Base-by-base conservation (phyloP, 2,888 invertebrate species). In the Nudaria mundana region DNA sequence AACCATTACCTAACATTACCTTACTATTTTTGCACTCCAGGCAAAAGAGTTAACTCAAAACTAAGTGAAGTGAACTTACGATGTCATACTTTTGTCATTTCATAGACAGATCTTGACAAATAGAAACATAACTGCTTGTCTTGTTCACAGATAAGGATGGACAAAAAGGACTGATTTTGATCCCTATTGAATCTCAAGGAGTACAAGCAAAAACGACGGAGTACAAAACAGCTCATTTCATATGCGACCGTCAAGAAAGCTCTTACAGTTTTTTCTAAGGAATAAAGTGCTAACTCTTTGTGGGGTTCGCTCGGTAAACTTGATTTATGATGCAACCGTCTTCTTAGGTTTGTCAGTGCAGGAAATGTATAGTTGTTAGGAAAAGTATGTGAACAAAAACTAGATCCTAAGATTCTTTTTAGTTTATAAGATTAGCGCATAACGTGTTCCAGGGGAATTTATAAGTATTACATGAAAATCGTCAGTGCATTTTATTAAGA, bases 191-290 rank as follows among this genome's bases (percentile, higher is more conserved):
- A 42, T 26, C 25, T 32, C 55, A 39, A 44, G 40, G 47, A 50
- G 61, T 58, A 59, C 64, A 53, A 61, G 56, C 47, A 50, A 63
- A 58, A 70, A 69, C 65, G 63, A 67, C 66, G 64, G 65, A 53
- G 61, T 66, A 74, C 71, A 74, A 75, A 73, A 63, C 68, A 59
- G 52, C 61, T 64, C 66, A 60, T 74, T 71, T 50, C 60, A 67
- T 68, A 74, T 71, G 72, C 71, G 65, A 51, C 53, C 56, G 56
- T 58, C 53, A 53, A 31, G n/a, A n/a, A n/a, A n/a, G n/a, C 76
- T 75, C 71, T 74, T 65, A 73, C 64, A 70, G 67, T 76, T 77
- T 76, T n/a, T 76, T 74, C 76, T 75, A 72, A 71, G 66, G 69
- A 75, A 65, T 64, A 66, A 59, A 69, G 70, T 66, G 66, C 70